Percentiles rank a stretch among this genome's conserved stretches.
phyloP scores from a whole-genome alignment of 1,140 invertebrate species.

The Andricus grossulariae region DNA sequence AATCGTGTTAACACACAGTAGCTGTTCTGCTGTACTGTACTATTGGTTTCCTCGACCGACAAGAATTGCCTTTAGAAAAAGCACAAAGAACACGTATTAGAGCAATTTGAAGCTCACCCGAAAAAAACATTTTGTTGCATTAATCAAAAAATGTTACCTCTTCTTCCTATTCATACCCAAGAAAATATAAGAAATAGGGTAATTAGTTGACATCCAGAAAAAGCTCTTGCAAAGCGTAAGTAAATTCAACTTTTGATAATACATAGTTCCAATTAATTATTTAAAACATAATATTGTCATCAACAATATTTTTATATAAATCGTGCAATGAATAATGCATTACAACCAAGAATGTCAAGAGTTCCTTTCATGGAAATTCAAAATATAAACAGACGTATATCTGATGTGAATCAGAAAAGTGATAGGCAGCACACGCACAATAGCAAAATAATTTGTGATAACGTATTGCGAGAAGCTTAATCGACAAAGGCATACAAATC shows the following conservation, averaged over 20 bases:
- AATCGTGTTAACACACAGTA: too few species aligned
- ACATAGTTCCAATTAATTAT: not conserved
- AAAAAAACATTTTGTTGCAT: conserved; percentile 40
- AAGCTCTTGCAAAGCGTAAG: conserved; percentile 32
- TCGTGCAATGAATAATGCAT: not conserved
- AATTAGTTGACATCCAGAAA: conserved; percentile 23
- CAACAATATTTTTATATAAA: not conserved
- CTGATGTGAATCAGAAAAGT: not conserved
- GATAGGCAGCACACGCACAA: conserved; percentile 9
- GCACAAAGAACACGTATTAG: conserved; percentile 34
- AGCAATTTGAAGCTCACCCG: conserved; percentile 34
- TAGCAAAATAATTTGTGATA: conserved; percentile 31
- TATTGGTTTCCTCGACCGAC: conserved; percentile 16
- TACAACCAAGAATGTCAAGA: too few species aligned
- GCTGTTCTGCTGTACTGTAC: too few species aligned
- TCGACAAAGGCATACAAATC: conserved; percentile 29
- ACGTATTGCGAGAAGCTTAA: conserved; percentile 25
- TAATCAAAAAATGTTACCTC: not conserved
- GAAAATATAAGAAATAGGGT: conserved; percentile 13
- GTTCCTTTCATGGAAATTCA: not conserved
- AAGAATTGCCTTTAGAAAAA: conserved; percentile 37
- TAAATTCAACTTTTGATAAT: not conserved
- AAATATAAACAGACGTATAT: not conserved
- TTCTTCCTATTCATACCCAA: conserved; percentile 8
- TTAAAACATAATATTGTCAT: not conserved